phyloP scores from a whole-genome alignment of 2,888 invertebrate species.

The Archaeoteleia sp. region DNA sequence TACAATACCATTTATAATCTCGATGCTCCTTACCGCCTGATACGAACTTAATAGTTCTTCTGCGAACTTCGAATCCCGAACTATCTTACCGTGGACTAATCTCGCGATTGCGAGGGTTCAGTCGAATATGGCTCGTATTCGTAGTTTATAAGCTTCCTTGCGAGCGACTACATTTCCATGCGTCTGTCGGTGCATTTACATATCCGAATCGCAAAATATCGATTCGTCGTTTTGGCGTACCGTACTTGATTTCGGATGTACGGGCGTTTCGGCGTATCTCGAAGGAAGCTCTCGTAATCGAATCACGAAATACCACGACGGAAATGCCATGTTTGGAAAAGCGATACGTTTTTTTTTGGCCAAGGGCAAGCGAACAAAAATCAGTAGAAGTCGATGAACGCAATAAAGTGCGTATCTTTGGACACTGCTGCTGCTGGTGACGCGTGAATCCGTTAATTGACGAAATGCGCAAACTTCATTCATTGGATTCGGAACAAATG shows the following conservation, averaged over 20 bases:
- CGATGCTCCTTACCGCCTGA: conserved; percentile 9
- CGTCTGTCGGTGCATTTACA: conserved; percentile 41
- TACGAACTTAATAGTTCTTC: conserved; percentile 22
- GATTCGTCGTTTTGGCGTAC: conserved; percentile 32
- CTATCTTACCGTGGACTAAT: conserved; percentile 36
- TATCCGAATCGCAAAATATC: conserved; percentile 38
- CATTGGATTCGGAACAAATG: conserved; percentile 51
- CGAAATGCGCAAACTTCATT: conserved; percentile 47
- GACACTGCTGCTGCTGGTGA: conserved; percentile 39
- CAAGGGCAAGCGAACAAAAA: background rate
- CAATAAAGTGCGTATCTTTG: conserved; percentile 11
- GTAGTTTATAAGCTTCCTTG: conserved; percentile 43
- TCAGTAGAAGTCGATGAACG: background rate
- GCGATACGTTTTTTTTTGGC: background rate
- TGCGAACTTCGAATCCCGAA: conserved; percentile 20
- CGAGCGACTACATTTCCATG: conserved; percentile 39
- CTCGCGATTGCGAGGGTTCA: conserved; percentile 24
- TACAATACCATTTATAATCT: conserved; percentile 16
- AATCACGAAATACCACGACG: background rate
- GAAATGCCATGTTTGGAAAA: background rate
- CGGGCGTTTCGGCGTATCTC: conserved; percentile 2
- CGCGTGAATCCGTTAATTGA: conserved; percentile 47
- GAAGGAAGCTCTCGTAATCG: conserved; percentile 6
- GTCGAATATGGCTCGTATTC: conserved; percentile 41
- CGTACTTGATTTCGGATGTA: conserved; percentile 11